A percentile compares a stretch with the other conserved stretches of the same genome.
Evolutionary conservation across 2,888 invertebrate species (phyloP).

Genomic region (Spodoptera littoralis): DNA sequence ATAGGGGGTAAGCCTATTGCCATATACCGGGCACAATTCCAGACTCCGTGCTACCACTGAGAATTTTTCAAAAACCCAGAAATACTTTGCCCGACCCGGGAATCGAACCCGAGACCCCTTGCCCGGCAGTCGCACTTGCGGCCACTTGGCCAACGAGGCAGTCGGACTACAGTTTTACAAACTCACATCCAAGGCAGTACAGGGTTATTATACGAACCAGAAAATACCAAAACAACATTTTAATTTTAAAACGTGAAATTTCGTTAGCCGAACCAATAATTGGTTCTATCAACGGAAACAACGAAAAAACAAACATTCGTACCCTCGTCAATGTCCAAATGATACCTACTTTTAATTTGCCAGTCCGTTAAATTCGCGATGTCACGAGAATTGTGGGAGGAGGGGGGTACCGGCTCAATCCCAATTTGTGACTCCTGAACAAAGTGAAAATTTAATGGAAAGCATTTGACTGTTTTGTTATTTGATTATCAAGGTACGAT

Average conservation of each 20-base stretch:
- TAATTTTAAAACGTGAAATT: conserved; percentile 29
- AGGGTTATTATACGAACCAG: not conserved
- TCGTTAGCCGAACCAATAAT: conserved; percentile 40
- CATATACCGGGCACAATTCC: too few species aligned
- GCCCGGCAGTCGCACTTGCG: too few species aligned
- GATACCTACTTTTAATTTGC: conserved; percentile 76
- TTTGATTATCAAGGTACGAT: conserved; percentile 12
- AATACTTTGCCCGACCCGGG: too few species aligned
- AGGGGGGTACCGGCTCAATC: conserved; percentile 52
- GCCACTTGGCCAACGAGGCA: too few species aligned
- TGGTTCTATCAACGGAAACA: conserved; percentile 52
- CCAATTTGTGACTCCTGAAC: conserved; percentile 49
- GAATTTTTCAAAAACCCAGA: too few species aligned
- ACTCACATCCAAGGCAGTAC: too few species aligned
- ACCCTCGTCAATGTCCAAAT: conserved; percentile 76
- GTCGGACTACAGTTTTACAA: too few species aligned
- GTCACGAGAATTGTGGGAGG: conserved; percentile 57
- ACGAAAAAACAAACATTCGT: conserved; percentile 52
- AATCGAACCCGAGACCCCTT: too few species aligned
- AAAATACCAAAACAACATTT: conserved; percentile 10
- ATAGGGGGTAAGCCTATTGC: too few species aligned
- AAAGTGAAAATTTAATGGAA: conserved; percentile 35
- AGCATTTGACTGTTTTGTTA: conserved; percentile 20
- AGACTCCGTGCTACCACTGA: too few species aligned
- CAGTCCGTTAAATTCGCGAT: conserved; percentile 70